Evolutionary conservation across 2,888 invertebrate genomes (phyloP).

Genomic region (Cerceris ruficornis): DNA sequence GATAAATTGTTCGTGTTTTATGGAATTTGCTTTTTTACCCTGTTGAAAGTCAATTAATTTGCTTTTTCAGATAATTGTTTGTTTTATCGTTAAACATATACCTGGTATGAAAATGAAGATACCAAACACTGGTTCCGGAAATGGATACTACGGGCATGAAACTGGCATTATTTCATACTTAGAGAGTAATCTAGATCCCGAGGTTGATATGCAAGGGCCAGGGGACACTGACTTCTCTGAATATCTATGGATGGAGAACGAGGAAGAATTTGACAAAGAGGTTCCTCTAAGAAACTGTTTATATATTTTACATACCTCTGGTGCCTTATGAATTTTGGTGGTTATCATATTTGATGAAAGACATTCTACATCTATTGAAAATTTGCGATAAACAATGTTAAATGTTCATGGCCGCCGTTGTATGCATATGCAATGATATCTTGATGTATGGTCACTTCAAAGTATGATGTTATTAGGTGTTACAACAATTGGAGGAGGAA

Average conservation of each 20-base stretch:
- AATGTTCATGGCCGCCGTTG: neutral
- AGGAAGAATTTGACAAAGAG: slow-evolving; percentile 96
- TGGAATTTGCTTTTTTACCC: too few relatives aligned
- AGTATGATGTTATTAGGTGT: slow-evolving; percentile 84
- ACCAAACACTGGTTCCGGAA: slow-evolving; percentile 79
- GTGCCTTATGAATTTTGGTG: too few relatives aligned
- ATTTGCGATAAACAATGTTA: neutral
- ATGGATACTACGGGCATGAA: slow-evolving; percentile 80
- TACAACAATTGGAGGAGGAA: slow-evolving; percentile 93
- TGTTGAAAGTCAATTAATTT: neutral
- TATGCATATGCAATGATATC: neutral
- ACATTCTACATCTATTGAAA: neutral
- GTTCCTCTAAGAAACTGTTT: slow-evolving; percentile 81
- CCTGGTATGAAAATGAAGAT: slow-evolving; percentile 81
- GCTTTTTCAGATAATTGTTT: slow-evolving; percentile 41
- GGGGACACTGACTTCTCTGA: slow-evolving; percentile 91
- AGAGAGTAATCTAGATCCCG: slow-evolving; percentile 73
- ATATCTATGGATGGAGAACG: slow-evolving; percentile 97
- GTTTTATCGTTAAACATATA: slow-evolving; percentile 50
- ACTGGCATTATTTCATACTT: slow-evolving; percentile 76
- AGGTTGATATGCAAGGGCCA: slow-evolving; percentile 81
- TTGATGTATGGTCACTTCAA: neutral
- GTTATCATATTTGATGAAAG: too few relatives aligned
- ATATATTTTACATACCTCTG: neutral
- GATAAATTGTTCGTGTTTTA: too few relatives aligned